Base-by-base conservation (phyloP, 2,113 vertebrate species). In the Odobenus rosmarus region DNA sequence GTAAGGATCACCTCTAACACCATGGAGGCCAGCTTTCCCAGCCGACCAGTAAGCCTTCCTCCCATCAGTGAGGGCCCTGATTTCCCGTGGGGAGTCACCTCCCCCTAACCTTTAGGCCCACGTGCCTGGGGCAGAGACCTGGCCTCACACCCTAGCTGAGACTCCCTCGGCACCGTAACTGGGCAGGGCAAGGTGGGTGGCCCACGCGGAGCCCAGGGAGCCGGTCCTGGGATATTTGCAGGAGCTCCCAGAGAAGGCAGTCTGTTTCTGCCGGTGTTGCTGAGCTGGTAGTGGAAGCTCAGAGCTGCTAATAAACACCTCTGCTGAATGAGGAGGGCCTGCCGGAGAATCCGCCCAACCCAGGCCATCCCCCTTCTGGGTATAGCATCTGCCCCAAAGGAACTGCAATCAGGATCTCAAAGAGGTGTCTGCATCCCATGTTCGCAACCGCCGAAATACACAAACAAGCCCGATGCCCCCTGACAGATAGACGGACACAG, bases 351-450 rank as follows among this genome's bases (percentile, higher is more conserved):
- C 36, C 9, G 4, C 26, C 26, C 64, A 19, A 4, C 16, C 12
- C 3, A 23, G 59, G 74, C 23, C 55, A 3, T 1, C 24, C 84
- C 61, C 12, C 10, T 12, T 7, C 85, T 7, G 10, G 88, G 57
- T 5, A 18, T 4, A 28, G 16, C 0, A 7, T 14, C 3, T 1
- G 6, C 16, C 24, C 46, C 24, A 5, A 11, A 36, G 53, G 23
- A 21, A 23, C 6, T 0, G 1, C 13, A 28, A 21, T n/a, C 42
- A 14, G 59, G 59, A 53, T 7, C 72, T 64, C 16, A 6, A 14
- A 53, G 33, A 14, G 42, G 4, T 4, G 19, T 31, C 74, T 9
- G 59, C 46, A 19, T 15, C 2, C 59, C 23, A 51, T 0, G 23
- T 51, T 39, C 15, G 53, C 33, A 23, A 18, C 0, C 1, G 59